Evolutionary conservation across 2,888 invertebrate genomes (phyloP).

Genomic region (Leucophenga maculata): DNA sequence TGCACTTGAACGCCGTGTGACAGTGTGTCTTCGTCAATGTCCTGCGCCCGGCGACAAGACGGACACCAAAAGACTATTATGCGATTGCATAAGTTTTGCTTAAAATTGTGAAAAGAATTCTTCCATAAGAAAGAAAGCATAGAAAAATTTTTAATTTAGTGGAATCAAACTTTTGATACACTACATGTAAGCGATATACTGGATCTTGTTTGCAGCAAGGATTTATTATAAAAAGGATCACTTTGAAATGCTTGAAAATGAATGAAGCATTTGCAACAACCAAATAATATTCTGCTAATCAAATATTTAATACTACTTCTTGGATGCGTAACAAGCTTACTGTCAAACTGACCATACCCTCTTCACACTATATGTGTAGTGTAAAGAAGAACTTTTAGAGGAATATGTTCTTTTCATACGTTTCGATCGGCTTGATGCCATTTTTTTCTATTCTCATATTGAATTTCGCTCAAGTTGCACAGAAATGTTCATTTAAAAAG

Average conservation of each 20-base stretch:
- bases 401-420: conserved; percentile 7
- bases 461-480: background rate
- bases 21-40: background rate
- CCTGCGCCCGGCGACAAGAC: background rate
- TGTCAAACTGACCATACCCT: too few species aligned
- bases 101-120: background rate
- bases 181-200: too few species aligned
- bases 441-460: background rate
- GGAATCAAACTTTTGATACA: background rate
- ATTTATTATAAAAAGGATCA: too few species aligned
- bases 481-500: conserved; percentile 1
- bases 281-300: too few species aligned
- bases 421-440: too few species aligned
- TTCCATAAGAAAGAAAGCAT: background rate
- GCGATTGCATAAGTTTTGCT: conserved; percentile 16
- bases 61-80: background rate
- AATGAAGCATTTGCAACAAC: too few species aligned
- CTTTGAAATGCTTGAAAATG: too few species aligned
- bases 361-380: too few species aligned
- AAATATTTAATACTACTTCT: too few species aligned
- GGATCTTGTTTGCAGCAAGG: too few species aligned
- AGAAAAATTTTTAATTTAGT: background rate
- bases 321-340: too few species aligned
- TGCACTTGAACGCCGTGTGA: conserved; percentile 3
- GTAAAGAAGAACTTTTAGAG: too few species aligned